These are phyloP conservation scores for Brachypteracias leptosomus DNA, from an alignment of 2,113 vertebrate species.

Conservation along the genomic window DNA sequence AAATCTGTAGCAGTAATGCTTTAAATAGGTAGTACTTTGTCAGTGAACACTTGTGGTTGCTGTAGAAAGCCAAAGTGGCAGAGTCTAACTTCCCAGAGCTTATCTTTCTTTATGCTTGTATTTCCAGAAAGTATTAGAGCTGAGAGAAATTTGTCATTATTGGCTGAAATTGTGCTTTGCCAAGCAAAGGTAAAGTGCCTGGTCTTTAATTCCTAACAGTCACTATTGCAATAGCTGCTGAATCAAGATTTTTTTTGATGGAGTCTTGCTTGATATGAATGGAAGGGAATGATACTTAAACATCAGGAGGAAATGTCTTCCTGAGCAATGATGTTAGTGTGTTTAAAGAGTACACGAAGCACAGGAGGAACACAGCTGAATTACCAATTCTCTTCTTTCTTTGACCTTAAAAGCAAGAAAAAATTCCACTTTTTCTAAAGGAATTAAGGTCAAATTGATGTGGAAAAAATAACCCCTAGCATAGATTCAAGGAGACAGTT, in stretches of 20 bases:
- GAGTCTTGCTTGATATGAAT: background rate
- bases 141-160: background rate
- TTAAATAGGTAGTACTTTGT: background rate
- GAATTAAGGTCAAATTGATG: background rate
- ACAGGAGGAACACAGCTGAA: background rate
- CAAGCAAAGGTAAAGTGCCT: background rate
- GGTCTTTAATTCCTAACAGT: background rate
- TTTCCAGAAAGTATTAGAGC: background rate
- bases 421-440: background rate
- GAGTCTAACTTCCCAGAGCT: background rate
- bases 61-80: background rate
- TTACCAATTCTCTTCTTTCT: background rate
- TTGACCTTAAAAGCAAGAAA: background rate
- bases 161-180: background rate
- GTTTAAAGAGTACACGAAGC: background rate
- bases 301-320: background rate
- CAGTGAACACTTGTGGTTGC: background rate
- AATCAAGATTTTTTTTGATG: background rate
- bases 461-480: background rate
- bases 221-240: background rate
- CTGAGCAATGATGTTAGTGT: background rate
- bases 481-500: background rate
- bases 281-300: background rate
- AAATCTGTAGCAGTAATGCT: background rate
- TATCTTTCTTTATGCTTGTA: background rate